A percentile compares a stretch with the other conserved stretches of the same genome.
phyloP scores from a whole-genome alignment of 2,113 vertebrate genomes.

The Pungitius pungitius region DNA sequence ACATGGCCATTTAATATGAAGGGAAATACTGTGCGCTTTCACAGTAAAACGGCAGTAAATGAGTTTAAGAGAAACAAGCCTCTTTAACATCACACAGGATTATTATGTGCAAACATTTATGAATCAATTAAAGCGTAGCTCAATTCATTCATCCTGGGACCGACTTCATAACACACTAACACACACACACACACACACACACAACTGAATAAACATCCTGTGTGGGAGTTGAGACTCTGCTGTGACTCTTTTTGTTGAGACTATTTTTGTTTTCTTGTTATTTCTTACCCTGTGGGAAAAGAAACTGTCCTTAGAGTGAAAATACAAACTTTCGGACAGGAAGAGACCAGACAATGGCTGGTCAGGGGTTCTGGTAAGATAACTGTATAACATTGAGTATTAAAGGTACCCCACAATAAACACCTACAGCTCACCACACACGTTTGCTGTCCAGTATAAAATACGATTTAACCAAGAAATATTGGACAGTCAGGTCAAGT shows the following conservation, averaged over 20 bases:
- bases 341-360: slow-evolving; percentile 41
- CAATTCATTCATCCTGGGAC: not conserved
- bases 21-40: slow-evolving; percentile 26
- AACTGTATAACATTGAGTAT: slow-evolving; percentile 12
- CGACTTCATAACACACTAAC: not conserved
- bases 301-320: not conserved
- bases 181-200: not conserved
- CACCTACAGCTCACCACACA: not conserved
- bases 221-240: slow-evolving; percentile 30
- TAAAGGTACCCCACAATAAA: slow-evolving; percentile 5
- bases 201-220: slow-evolving; percentile 72
- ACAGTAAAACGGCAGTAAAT: not conserved
- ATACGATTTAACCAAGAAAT: not conserved
- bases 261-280: slow-evolving; percentile 54
- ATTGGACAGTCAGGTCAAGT: not conserved
- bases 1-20: slow-evolving; percentile 40
- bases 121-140: not conserved
- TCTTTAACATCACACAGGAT: not conserved
- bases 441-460: not conserved
- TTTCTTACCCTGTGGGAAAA: slow-evolving; percentile 40
- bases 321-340: slow-evolving; percentile 44
- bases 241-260: slow-evolving; percentile 60
- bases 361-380: slow-evolving; percentile 8
- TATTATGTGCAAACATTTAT: not conserved
- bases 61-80: slow-evolving; percentile 18